A percentile compares a stretch with the other conserved stretches of the same genome.
Conservation (phyloP, 2,888 invertebrate genomes). For the Rhagophthalmus giganteus region DNA sequence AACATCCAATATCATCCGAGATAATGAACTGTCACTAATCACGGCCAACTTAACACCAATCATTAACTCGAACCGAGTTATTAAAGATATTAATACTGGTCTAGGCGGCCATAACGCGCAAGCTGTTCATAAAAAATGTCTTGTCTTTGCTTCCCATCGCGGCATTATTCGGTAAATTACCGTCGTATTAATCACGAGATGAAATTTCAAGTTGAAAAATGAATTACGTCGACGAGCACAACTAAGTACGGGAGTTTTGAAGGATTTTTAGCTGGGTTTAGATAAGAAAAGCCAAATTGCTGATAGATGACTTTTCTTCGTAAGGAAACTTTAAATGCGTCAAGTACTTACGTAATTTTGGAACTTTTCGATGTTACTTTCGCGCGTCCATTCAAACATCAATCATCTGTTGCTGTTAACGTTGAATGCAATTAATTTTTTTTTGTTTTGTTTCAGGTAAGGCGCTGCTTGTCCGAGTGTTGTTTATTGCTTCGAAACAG, state of each 20-base stretch:
- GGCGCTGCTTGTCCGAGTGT: no score
- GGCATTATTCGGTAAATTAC: slow-evolving; percentile 20
- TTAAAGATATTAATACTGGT: slow-evolving; percentile 27
- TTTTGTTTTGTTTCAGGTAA: neutral
- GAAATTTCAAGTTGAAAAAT: slow-evolving; percentile 21
- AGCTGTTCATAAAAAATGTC: slow-evolving; percentile 5
- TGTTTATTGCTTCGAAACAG: neutral
- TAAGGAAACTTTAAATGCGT: neutral
- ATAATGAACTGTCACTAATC: slow-evolving; percentile 28
- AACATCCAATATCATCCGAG: slow-evolving; percentile 20
- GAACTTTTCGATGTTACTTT: neutral
- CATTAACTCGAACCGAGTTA: slow-evolving; percentile 23
- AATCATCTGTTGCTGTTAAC: no score
- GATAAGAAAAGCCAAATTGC: slow-evolving; percentile 7
- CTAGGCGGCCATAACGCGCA: slow-evolving; percentile 9
- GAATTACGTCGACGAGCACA: slow-evolving; percentile 13
- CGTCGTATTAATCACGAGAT: slow-evolving; percentile 18
- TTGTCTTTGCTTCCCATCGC: neutral
- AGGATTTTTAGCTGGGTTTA: slow-evolving; percentile 7
- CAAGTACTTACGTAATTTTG: no score
- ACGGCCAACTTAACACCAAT: slow-evolving; percentile 28
- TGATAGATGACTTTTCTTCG: slow-evolving; percentile 3
- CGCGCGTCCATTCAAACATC: neutral
- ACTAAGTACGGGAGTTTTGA: slow-evolving; percentile 10
- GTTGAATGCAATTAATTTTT: neutral